Evolutionary conservation across 2,113 vertebrate genomes (phyloP).

Genomic region (Psephotus haematonotus): DNA sequence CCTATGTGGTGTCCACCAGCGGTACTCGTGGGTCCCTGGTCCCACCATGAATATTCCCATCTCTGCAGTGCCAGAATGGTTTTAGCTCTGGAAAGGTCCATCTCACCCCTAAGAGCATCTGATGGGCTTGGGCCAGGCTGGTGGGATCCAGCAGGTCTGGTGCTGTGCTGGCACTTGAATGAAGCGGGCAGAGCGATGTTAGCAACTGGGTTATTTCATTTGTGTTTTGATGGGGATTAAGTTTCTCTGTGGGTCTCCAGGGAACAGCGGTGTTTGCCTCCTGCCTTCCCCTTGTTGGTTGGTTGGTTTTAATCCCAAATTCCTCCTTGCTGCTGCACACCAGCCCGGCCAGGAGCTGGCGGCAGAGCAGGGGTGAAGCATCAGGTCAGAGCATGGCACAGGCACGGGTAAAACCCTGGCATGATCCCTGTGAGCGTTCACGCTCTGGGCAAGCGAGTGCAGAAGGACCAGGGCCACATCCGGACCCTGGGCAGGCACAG

Average conservation of each 20-base stretch:
- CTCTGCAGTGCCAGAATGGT: background rate
- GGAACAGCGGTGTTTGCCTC: conserved; percentile 26
- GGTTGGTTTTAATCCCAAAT: background rate
- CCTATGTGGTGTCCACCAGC: background rate
- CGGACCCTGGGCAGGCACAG: too few relatives aligned
- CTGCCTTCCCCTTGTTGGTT: background rate
- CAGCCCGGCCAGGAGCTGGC: background rate
- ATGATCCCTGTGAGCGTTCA: fast-evolving
- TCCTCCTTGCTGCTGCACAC: background rate
- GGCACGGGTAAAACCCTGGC: background rate
- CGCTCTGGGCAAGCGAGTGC: background rate
- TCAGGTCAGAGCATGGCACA: background rate
- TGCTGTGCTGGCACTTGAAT: background rate
- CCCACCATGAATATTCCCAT: background rate
- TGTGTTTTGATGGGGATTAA: conserved; percentile 47
- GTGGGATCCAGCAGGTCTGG: background rate
- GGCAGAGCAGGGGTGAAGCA: background rate
- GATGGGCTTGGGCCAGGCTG: background rate
- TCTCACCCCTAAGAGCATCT: background rate
- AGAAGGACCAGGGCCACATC: background rate
- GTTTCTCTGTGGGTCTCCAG: conserved; percentile 20
- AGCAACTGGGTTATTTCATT: conserved; percentile 39
- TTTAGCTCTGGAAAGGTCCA: background rate
- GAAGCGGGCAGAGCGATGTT: background rate
- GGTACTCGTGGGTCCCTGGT: fast-evolving